Evolutionary conservation across 2,113 vertebrate genomes (phyloP).

Genomic region (Tenrec ecaudatus): DNA sequence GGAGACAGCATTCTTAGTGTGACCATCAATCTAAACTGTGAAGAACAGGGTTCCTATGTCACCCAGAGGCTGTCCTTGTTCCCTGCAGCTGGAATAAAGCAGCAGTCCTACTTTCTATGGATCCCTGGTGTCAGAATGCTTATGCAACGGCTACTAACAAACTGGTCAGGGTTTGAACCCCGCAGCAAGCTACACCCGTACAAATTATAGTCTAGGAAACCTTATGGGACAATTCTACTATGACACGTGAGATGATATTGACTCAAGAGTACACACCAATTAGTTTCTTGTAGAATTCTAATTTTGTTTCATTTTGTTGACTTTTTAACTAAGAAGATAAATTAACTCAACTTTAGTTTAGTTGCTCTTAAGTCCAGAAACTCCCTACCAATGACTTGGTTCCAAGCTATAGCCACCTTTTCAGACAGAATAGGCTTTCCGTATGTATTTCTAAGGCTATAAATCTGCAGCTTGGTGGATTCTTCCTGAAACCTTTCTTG

Average conservation of each 20-base stretch:
- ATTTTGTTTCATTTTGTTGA: not conserved
- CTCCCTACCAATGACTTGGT: not conserved
- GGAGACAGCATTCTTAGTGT: not conserved
- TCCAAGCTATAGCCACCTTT: not conserved
- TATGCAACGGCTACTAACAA: not conserved
- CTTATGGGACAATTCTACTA: not conserved
- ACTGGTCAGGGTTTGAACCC: not conserved
- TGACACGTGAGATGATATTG: not conserved
- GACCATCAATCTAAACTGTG: not conserved
- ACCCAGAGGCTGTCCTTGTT: not conserved
- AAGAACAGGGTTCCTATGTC: not conserved
- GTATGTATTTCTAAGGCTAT: not conserved
- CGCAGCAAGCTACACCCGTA: not conserved
- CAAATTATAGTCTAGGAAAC: not conserved
- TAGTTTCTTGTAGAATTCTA: not conserved
- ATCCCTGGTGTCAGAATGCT: not conserved
- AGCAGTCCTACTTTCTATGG: not conserved
- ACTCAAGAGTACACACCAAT: not conserved
- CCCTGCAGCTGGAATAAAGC: not conserved
- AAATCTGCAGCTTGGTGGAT: not conserved
- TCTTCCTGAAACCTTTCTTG: not conserved
- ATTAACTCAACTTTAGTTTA: not conserved
- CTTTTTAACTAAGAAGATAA: not conserved
- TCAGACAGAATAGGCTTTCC: not conserved
- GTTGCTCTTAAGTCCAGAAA: not conserved